Percentiles rank a stretch among this genome's conserved stretches.
These are phyloP conservation scores for Phalacrocorax brasilianus DNA, from an alignment of 2,113 vertebrate genomes.

Conservation along the genomic window DNA sequence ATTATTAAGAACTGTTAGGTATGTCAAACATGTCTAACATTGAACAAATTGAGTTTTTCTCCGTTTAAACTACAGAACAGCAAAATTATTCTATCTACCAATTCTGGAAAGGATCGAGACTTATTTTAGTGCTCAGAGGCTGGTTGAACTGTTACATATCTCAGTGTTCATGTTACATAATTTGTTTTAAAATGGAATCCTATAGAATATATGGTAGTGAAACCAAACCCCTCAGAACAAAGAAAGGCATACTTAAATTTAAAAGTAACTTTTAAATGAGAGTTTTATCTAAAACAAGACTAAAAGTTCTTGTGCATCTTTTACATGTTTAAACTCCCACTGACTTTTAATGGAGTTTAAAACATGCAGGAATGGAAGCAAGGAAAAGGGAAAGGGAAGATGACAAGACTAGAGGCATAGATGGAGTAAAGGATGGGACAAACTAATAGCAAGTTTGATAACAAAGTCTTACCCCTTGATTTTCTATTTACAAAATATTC, in stretches of 20 bases:
- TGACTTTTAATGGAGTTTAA: neutral
- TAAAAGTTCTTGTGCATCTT: neutral
- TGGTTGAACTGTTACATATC: neutral
- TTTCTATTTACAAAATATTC: neutral
- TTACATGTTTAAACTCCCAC: neutral
- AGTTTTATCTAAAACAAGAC: neutral
- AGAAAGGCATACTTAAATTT: neutral
- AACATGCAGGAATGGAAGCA: neutral
- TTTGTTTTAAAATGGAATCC: neutral
- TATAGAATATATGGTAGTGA: neutral
- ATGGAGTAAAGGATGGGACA: neutral
- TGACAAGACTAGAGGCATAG: neutral
- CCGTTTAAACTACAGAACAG: neutral
- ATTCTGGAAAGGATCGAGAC: neutral
- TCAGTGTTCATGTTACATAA: neutral
- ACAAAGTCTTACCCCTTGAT: neutral
- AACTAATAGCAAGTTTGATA: neutral
- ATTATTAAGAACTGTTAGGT: neutral
- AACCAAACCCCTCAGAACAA: neutral
- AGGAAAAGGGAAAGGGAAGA: neutral
- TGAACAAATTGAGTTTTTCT: neutral
- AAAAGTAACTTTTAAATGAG: neutral
- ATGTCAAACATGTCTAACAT: neutral
- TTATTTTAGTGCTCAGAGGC: neutral
- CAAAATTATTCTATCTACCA: neutral